Evolutionary conservation across 2,797 vertebrate genomes (phyloP).

Genomic region (Artibeus lituratus): DNA sequence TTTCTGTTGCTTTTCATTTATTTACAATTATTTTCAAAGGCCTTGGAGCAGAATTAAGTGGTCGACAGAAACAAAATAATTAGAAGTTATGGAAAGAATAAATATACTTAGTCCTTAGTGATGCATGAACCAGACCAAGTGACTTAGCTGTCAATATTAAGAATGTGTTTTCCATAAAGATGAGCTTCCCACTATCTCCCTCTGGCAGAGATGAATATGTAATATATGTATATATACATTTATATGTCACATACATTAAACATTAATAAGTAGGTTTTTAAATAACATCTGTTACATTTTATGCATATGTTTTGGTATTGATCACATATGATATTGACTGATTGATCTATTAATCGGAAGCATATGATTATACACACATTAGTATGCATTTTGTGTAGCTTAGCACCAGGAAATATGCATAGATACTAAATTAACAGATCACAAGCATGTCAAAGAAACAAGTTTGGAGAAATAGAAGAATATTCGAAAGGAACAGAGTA

Average conservation of each 20-base stretch:
- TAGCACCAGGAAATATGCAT: background rate
- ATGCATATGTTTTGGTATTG: background rate
- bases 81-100: background rate
- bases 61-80: background rate
- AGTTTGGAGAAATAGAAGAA: background rate
- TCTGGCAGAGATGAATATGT: background rate
- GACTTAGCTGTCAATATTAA: background rate
- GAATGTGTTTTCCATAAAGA: background rate
- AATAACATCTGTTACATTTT: background rate
- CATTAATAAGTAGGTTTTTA: background rate
- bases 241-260: background rate
- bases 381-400: background rate
- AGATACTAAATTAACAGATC: background rate
- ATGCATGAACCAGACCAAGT: background rate
- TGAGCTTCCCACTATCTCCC: background rate
- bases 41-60: background rate
- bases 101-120: background rate
- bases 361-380: background rate
- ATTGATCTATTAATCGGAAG: background rate
- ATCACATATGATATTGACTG: background rate
- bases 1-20: background rate
- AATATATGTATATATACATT: background rate
- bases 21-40: background rate
- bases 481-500: background rate
- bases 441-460: background rate